Conservation (phyloP, 2,113 vertebrate species). For the Spea multiplicata region DNA sequence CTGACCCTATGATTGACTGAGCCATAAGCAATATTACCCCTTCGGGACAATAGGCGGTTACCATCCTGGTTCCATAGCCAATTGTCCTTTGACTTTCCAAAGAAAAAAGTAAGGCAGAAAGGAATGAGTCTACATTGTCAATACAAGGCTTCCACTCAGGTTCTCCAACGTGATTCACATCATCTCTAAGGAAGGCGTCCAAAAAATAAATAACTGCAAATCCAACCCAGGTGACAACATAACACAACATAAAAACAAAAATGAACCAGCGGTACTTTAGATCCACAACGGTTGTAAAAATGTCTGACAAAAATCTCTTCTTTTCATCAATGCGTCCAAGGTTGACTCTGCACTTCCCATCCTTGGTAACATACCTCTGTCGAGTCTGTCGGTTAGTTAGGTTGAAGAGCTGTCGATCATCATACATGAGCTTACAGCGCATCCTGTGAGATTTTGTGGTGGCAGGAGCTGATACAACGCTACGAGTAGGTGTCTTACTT, state of each 20-base stretch:
- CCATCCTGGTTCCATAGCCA: constrained; percentile 75
- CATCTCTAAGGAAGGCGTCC: constrained; percentile 68
- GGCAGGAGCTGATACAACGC: constrained; percentile 3
- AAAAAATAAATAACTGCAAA: constrained; percentile 73
- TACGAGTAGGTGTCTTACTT: constrained; percentile 27
- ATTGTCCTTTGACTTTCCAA: constrained; percentile 81
- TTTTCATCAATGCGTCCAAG: constrained; percentile 76
- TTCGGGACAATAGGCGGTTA: constrained; percentile 71
- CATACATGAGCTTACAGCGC: constrained; percentile 68
- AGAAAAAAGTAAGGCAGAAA: constrained; percentile 75
- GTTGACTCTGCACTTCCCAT: constrained; percentile 79
- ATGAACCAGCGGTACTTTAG: constrained; percentile 83
- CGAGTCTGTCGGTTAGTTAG: constrained; percentile 58
- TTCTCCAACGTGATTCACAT: constrained; percentile 67
- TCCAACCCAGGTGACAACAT: constrained; percentile 73
- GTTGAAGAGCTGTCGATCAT: constrained; percentile 57
- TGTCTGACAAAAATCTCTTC: constrained; percentile 74
- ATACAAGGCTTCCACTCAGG: constrained; percentile 68
- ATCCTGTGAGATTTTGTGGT: constrained; percentile 55
- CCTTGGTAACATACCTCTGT: constrained; percentile 76
- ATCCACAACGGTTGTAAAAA: constrained; percentile 81
- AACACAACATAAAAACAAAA: constrained; percentile 77
- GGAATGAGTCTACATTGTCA: constrained; percentile 72
- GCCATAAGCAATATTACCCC: constrained; percentile 71
- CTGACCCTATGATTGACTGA: constrained; percentile 76